Conservation (phyloP, 2,113 vertebrate genomes). For the Siniperca chuatsi region DNA sequence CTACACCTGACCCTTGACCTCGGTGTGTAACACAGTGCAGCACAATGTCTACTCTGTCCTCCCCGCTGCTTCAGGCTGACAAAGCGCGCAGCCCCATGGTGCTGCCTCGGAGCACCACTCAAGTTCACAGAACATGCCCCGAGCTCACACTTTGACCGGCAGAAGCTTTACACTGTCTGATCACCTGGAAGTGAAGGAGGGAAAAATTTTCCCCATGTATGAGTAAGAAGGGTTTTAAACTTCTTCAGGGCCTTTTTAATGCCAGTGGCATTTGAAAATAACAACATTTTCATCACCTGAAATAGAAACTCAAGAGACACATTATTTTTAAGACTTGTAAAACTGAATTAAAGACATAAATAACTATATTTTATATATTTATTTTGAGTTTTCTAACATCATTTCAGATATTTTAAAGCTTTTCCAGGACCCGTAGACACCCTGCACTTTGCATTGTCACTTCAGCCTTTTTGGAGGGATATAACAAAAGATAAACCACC, state of each 20-base stretch:
- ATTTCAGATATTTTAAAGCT: not conserved
- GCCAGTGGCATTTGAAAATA: not conserved
- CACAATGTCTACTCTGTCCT: slow-evolving; percentile 72
- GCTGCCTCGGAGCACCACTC: slow-evolving; percentile 37
- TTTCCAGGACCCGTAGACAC: not conserved
- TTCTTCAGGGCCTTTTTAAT: not conserved
- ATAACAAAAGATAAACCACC: not conserved
- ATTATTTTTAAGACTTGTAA: not conserved
- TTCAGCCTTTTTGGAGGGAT: not conserved
- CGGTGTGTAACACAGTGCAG: slow-evolving; percentile 65
- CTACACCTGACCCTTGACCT: slow-evolving; percentile 76
- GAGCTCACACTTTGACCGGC: not conserved
- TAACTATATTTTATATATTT: not conserved
- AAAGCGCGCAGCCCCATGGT: not conserved
- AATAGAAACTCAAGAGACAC: not conserved
- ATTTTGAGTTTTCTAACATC: not conserved
- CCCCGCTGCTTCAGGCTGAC: slow-evolving; percentile 46
- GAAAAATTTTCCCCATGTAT: not conserved
- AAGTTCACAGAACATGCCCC: slow-evolving; percentile 55
- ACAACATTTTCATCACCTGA: not conserved
- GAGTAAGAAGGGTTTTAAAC: not conserved
- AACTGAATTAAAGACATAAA: not conserved
- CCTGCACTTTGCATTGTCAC: not conserved
- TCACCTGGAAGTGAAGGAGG: not conserved
- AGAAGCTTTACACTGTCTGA: not conserved